Conservation (phyloP, 37 sponge, comb jelly and placozoan genomes). For the Eunapius fragilis region DNA sequence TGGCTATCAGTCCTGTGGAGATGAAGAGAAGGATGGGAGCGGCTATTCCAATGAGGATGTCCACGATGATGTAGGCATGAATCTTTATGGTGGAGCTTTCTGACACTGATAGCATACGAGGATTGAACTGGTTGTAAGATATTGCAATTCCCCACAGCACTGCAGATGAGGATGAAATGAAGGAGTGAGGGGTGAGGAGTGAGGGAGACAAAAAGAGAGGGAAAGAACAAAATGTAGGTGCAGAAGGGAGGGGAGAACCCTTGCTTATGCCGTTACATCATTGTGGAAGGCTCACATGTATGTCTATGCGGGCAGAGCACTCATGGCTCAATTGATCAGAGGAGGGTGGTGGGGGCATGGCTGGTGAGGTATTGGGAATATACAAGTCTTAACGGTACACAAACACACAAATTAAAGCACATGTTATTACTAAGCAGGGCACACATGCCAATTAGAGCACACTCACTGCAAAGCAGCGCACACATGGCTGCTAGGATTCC, state of each 20-base stretch:
- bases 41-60: background rate
- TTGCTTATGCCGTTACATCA: no score
- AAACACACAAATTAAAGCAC: no score
- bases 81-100: no score
- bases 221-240: no score
- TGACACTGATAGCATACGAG: no score
- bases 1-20: background rate
- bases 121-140: background rate
- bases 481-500: conserved; percentile 11
- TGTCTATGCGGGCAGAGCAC: no score
- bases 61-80: background rate
- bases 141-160: conserved; percentile 14
- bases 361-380: background rate
- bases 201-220: background rate
- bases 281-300: no score
- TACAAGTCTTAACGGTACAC: background rate
- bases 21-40: background rate
- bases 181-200: background rate
- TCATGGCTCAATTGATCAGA: no score
- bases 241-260: no score
- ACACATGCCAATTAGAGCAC: background rate
- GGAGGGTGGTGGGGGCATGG: no score
- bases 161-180: background rate
- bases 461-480: conserved; percentile 37
- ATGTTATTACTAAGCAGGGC: background rate